phyloP scores from a whole-genome alignment of 2,888 invertebrate genomes.

The Drosophila parthenogenetica region DNA sequence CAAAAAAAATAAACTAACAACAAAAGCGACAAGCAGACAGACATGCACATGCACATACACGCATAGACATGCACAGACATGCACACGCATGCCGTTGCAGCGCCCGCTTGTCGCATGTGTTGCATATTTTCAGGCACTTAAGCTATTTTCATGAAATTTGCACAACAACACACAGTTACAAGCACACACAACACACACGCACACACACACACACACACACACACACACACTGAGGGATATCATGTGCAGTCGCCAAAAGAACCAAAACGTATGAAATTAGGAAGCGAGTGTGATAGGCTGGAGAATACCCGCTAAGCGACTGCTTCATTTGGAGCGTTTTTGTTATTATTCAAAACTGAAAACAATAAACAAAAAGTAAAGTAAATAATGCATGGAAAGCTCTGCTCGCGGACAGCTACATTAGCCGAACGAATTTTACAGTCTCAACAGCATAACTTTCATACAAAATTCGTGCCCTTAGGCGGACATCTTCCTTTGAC shows the following conservation, averaged over 20 bases:
- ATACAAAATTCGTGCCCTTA: no score
- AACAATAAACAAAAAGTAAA: no score
- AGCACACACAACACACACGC: constrained; percentile 28
- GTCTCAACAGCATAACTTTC: no score
- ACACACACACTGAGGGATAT: constrained; percentile 26
- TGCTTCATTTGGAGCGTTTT: no score
- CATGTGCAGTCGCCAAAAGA: constrained; percentile 25
- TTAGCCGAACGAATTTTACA: no score
- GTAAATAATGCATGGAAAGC: no score
- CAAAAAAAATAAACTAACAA: constrained; percentile 65
- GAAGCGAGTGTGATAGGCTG: background rate
- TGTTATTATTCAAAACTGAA: no score
- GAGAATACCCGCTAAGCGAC: background rate
- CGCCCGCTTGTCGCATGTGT: constrained; percentile 54
- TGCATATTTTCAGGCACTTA: constrained; percentile 82
- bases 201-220: constrained; percentile 32
- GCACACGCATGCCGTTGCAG: constrained; percentile 1
- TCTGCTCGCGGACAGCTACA: no score
- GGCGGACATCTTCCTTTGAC: no score
- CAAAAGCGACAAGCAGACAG: constrained; percentile 27
- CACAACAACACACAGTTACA: constrained; percentile 51
- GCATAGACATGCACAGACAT: constrained; percentile 6
- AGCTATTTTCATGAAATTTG: constrained; percentile 79
- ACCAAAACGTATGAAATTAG: background rate
- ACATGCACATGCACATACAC: constrained; percentile 20